Base-by-base conservation (phyloP, 2,113 vertebrate species). In the Bungarus multicinctus region DNA sequence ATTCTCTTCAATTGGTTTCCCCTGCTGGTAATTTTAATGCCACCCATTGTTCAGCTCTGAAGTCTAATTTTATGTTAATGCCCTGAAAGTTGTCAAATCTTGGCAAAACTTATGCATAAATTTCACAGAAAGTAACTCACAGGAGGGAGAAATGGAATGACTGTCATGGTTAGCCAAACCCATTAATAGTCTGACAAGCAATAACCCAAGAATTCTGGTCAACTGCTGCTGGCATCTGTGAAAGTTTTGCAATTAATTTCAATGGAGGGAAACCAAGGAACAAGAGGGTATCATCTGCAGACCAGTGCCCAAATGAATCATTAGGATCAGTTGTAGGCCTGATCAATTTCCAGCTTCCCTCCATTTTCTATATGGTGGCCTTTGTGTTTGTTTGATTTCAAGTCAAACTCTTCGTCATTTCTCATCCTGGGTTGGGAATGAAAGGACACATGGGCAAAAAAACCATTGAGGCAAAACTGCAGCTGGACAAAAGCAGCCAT, bases 101-200 rank as follows among this genome's bases (percentile, higher is more conserved):
- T 98, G 98, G 98, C 98, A 98, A 98, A 98, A 97, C 96, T 97
- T 97, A 97, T 98, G 98, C 98, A 98, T 98, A 98, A 98, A 98
- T 98, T 98, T 98, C 97, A 98, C 97, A 98, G 97, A 97, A 98
- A 98, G 98, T 97, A 97, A 97, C 97, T 98, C 97, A 97, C 98
- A 98, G 98, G 97, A 98, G 98, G 98, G 97, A 97, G 97, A 27
- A 98, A 98, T 97, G 97, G 98, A 98, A 98, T 98, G 98, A 98
- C 98, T 98, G 97, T 97, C 97, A 98, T 97, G 97, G 98, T 98
- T 98, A 98, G 97, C 98, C 98, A 98, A 98, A 98, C 96, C 97
- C 98, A 98, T 98, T 98, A 98, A 98, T 98, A 98, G 97, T 97
- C 97, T 98, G 97, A 98, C 97, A 98, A 98, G 97, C 96, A 98